Conservation (phyloP, 2,888 invertebrate genomes). For the Diaprepes abbreviatus region DNA sequence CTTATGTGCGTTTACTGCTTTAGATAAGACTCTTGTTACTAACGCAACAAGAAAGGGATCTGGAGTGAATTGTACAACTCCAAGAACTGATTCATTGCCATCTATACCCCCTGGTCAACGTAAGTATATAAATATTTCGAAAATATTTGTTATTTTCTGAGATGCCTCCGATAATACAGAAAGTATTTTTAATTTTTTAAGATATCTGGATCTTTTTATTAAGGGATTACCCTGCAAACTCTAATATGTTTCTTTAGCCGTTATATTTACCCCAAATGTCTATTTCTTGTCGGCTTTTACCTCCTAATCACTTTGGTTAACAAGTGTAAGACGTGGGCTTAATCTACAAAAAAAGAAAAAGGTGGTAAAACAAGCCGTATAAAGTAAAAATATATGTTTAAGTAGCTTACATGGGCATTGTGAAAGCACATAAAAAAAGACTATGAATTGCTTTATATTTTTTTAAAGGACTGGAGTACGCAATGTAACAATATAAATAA, state of each 20-base stretch:
- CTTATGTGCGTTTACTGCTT: conserved; percentile 92
- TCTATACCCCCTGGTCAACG: conserved; percentile 92
- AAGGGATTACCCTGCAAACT: neutral
- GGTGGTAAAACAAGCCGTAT: conserved; percentile 18
- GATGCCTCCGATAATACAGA: no score
- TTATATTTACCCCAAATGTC: conserved; percentile 18
- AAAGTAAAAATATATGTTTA: conserved; percentile 3
- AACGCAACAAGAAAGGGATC: conserved; percentile 92
- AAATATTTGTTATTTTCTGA: no score
- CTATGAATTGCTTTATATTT: neutral
- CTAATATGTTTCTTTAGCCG: conserved; percentile 3
- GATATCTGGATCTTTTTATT: neutral
- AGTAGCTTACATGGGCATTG: conserved; percentile 19
- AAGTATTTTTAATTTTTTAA: neutral
- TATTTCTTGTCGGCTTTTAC: conserved; percentile 22
- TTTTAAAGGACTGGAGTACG: neutral
- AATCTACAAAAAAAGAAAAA: conserved; percentile 7
- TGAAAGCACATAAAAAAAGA: conserved; percentile 7
- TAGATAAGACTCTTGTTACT: conserved; percentile 90
- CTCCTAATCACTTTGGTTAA: conserved; percentile 20
- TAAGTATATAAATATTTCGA: conserved; percentile 65
- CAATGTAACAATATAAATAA: neutral
- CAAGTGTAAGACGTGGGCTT: neutral
- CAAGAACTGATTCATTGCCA: conserved; percentile 92
- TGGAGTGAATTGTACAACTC: conserved; percentile 96